These are phyloP conservation scores for Paratrypauchen microcephalus DNA, from an alignment of 2,797 vertebrate genomes.

Conservation along the genomic window DNA sequence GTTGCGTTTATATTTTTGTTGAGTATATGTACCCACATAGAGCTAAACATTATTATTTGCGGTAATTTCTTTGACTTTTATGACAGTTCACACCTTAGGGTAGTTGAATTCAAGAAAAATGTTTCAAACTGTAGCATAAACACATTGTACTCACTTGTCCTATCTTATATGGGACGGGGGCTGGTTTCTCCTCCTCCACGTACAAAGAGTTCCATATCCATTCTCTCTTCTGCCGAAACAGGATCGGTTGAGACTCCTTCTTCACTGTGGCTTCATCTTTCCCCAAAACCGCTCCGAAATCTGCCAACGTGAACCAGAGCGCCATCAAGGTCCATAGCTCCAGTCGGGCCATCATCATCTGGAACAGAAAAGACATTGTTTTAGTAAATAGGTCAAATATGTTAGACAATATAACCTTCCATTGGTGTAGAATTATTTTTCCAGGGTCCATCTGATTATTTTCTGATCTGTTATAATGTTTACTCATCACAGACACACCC, in stretches of 20 bases:
- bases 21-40: too few relatives aligned
- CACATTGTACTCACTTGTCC: slow-evolving; percentile 60
- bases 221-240: slow-evolving; percentile 67
- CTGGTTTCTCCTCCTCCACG: slow-evolving; percentile 61
- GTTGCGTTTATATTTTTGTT: too few relatives aligned
- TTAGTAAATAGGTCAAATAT: too few relatives aligned
- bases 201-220: slow-evolving; percentile 76
- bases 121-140: neutral
- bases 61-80: too few relatives aligned
- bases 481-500: too few relatives aligned
- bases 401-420: too few relatives aligned
- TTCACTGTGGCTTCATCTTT: slow-evolving; percentile 23
- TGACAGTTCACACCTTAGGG: too few relatives aligned
- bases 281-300: slow-evolving; percentile 13
- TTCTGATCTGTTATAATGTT: too few relatives aligned
- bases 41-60: too few relatives aligned
- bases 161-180: slow-evolving; percentile 41
- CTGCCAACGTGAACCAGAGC: slow-evolving; percentile 25
- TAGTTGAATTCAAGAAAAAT: too few relatives aligned
- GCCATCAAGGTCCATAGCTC: slow-evolving; percentile 56
- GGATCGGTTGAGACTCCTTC: slow-evolving; percentile 51
- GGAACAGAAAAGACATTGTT: neutral
- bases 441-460: too few relatives aligned
- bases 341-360: slow-evolving; percentile 65
- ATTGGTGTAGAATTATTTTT: too few relatives aligned